Percentiles rank a stretch among this genome's conserved stretches.
Conservation (phyloP, 2,113 vertebrate species). For the Cryptomyrus ogoouensis region DNA sequence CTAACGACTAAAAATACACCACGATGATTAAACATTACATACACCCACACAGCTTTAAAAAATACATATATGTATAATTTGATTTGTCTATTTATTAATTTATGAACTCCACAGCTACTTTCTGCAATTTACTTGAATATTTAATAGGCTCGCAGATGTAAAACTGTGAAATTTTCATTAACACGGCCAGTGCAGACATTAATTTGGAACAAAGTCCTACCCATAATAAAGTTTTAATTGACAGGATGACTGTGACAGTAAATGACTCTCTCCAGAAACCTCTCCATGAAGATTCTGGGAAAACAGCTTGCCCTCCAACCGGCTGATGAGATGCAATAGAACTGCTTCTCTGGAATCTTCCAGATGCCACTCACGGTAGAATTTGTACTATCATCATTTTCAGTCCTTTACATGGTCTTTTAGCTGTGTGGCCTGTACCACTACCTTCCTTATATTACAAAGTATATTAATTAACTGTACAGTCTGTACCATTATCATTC, state of each 20-base stretch:
- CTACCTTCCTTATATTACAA: not conserved
- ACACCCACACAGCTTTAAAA: conserved; percentile 27
- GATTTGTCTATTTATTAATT: conserved; percentile 54
- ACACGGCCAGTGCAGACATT: conserved; percentile 8
- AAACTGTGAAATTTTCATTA: conserved; percentile 31
- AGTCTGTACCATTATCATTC: not conserved
- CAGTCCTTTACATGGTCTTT: not conserved
- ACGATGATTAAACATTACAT: not conserved
- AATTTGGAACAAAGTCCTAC: not conserved
- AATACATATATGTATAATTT: conserved; percentile 30
- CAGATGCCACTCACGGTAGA: not conserved
- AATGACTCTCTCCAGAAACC: conserved; percentile 20
- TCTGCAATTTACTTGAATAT: conserved; percentile 36
- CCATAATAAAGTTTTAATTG: conserved; percentile 29
- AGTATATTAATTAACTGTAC: not conserved
- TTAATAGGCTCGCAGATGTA: conserved; percentile 37
- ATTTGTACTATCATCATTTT: not conserved
- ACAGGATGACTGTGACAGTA: conserved; percentile 15
- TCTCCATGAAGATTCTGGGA: not conserved
- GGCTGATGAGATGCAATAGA: not conserved
- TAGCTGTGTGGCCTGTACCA: not conserved
- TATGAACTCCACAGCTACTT: conserved; percentile 42
- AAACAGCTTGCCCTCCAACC: not conserved
- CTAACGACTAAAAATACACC: not conserved
- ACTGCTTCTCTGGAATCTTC: not conserved